Evolutionary conservation across 2,797 vertebrate species (phyloP), one percentile per base, ranked within the genome.

Genomic region (Mionectes olivaceus): DNA sequence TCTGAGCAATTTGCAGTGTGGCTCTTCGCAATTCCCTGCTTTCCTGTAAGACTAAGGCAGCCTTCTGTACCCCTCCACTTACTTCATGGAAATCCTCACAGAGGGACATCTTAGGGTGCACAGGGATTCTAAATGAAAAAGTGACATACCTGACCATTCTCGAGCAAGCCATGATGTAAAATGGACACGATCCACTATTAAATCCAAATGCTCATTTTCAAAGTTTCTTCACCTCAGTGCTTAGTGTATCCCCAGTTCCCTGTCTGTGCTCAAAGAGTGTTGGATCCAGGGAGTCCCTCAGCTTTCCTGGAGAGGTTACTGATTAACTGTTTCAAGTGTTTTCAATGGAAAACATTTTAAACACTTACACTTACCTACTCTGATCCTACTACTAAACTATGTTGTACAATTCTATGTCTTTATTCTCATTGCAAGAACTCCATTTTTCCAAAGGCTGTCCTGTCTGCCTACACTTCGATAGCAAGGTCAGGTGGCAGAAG

Each of bases 401-500:
- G 5, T 27, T 46, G 4, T 35, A 33, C 4, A 33, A 8, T n/a
- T 25, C 11, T 24, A 4, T 33, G 14, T n/a, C 30, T 91, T 37
- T 52, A 30, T 52, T 9, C 2, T 13, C 13, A 14, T 2, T 0
- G 0, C n/a, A 56, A 24, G 12, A 87, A 9, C 11, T 56, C 17
- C 1, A 7, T 27, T 69, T 78, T 87, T 83, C 47, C 79, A 53
- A 85, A 81, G 10, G 4, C 6, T 50, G 4, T 57, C 22, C 24
- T 21, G 1, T 39, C 44, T 64, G 22, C 19, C 13, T n/a, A 2
- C 27, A 17, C 13, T 67, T 53, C 46, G 17, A 44, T 30, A 28
- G 5, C 11, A 68, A 70, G 28, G 44, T 63, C 56, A 83, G 30
- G 15, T 0, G 2, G 46, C 28, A 69, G 28, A 92, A 49, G 23